phyloP scores from a whole-genome alignment of 1,140 invertebrate species.

The Rhynchophorus ferrugineus region DNA sequence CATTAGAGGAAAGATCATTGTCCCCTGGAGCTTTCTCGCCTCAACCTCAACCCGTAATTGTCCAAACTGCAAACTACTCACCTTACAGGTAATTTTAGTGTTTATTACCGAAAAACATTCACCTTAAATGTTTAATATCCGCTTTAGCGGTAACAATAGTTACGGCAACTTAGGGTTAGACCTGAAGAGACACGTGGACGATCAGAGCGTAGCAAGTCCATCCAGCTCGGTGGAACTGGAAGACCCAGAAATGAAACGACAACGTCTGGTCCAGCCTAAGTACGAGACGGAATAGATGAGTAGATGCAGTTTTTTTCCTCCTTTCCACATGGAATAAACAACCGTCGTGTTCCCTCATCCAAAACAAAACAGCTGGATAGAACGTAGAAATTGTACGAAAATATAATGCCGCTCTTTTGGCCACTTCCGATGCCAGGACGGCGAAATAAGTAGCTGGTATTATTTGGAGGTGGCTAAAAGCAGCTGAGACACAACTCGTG shows the following conservation, averaged over 20 bases:
- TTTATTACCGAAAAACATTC: neutral
- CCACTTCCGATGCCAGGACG: neutral
- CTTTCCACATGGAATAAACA: neutral
- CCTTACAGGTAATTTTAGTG: slow-evolving; percentile 33
- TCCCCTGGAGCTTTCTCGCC: slow-evolving; percentile 38
- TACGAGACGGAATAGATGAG: slow-evolving; percentile 38
- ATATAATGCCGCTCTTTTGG: neutral
- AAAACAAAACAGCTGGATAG: neutral
- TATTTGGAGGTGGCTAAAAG: too few species aligned
- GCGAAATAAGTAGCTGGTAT: too few species aligned
- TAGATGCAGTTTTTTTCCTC: too few species aligned
- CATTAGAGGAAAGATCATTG: slow-evolving; percentile 37
- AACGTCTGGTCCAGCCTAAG: slow-evolving; percentile 32
- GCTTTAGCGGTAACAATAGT: slow-evolving; percentile 21
- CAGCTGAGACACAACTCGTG: too few species aligned
- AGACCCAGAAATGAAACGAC: slow-evolving; percentile 37
- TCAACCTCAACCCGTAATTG: slow-evolving; percentile 40
- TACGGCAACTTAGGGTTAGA: slow-evolving; percentile 32
- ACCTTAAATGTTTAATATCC: too few species aligned
- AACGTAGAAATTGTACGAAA: neutral
- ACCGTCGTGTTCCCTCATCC: neutral
- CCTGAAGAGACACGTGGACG: slow-evolving; percentile 37
- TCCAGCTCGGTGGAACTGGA: slow-evolving; percentile 33
- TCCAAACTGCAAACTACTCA: slow-evolving; percentile 39
- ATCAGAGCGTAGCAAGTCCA: slow-evolving; percentile 36